A percentile compares a stretch with the other conserved stretches of the same genome.
phyloP scores from a whole-genome alignment of 2,797 vertebrate genomes.

The Erethizon dorsatum region DNA sequence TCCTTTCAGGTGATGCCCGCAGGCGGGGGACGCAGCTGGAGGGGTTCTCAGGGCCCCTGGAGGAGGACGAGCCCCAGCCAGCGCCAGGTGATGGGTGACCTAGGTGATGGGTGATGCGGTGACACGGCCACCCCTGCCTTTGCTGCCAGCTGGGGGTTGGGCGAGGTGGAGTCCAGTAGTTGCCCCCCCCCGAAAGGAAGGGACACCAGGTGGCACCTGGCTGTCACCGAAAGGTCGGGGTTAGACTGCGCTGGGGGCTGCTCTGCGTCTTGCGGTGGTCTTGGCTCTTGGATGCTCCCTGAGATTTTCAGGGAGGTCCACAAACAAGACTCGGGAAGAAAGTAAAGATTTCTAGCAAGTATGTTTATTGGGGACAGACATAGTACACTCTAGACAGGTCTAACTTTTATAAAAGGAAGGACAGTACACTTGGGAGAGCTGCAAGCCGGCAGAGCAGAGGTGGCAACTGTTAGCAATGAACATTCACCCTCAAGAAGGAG shows the following conservation, averaged over 20 bases:
- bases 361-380: background rate
- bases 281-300: background rate
- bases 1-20: slow-evolving; percentile 83
- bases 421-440: background rate
- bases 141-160: too few relatives aligned
- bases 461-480: background rate
- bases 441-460: background rate
- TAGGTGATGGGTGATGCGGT: background rate
- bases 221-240: background rate
- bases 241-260: background rate
- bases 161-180: background rate
- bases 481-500: background rate
- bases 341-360: background rate
- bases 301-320: background rate
- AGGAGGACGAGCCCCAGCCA: background rate
- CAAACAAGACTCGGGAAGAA: background rate
- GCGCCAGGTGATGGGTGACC: background rate
- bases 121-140: background rate
- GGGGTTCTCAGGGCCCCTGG: background rate
- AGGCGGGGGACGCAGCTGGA: background rate
- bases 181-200: background rate
- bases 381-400: background rate
- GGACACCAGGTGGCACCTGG: background rate
- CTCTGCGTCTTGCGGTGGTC: background rate
- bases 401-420: background rate